Evolutionary conservation across 2,113 vertebrate genomes (phyloP).

Genomic region (Xenus cinereus): DNA sequence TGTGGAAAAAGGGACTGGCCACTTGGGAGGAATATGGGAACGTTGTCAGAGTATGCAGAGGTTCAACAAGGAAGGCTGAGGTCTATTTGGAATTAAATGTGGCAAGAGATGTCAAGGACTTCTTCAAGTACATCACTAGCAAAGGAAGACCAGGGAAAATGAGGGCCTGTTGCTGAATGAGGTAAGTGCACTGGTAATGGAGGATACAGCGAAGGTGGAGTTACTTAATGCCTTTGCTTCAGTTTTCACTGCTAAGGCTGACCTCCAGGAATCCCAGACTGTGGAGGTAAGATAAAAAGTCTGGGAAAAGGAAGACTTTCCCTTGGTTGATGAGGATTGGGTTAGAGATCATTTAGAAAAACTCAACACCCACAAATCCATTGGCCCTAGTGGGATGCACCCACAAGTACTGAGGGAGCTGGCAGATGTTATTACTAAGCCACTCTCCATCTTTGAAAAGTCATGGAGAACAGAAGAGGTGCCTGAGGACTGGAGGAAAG

Average conservation of each 20-base stretch:
- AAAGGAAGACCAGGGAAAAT: no score
- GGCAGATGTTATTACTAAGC: not conserved
- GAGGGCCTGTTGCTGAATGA: no score
- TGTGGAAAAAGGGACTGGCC: no score
- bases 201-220: no score
- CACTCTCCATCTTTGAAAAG: not conserved
- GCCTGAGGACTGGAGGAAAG: not conserved
- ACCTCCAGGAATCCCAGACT: not conserved
- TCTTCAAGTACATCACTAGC: no score
- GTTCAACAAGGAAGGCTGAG: no score
- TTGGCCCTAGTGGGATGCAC: not conserved
- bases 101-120: no score
- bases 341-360: not conserved
- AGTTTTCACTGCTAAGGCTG: not conserved
- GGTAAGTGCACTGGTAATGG: no score
- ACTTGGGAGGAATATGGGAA: no score
- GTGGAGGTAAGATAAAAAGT: not conserved
- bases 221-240: not conserved
- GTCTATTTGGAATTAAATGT: no score
- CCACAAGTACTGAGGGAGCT: not conserved
- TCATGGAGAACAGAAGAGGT: not conserved
- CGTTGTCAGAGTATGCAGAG: no score
- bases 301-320: not conserved
- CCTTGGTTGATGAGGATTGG: not conserved
- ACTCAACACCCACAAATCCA: not conserved